A percentile compares a stretch with the other conserved stretches of the same genome.
These are phyloP conservation scores for Betta splendens DNA, from an alignment of 2,797 vertebrate genomes.

Conservation along the genomic window DNA sequence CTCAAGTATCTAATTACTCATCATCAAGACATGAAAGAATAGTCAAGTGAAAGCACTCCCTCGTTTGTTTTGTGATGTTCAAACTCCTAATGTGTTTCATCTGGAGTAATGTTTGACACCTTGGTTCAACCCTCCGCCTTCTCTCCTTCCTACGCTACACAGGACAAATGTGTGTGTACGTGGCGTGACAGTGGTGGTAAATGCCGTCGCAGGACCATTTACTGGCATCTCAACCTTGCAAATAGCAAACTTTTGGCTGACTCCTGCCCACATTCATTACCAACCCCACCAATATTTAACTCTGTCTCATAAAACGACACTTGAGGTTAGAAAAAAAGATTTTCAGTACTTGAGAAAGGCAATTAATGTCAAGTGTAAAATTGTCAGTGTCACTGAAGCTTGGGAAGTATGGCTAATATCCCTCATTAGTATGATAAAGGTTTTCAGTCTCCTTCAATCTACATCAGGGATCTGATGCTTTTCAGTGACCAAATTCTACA, in stretches of 20 bases:
- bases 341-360: conserved; percentile 72
- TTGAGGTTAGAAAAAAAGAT: conserved; percentile 65
- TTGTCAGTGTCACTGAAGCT: conserved; percentile 72
- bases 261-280: conserved; percentile 67
- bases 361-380: conserved; percentile 84
- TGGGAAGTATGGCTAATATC: conserved; percentile 74
- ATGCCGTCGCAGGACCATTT: conserved; percentile 48
- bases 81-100: conserved; percentile 52
- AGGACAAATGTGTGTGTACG: conserved; percentile 8
- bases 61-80: conserved; percentile 58
- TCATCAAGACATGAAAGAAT: conserved; percentile 51
- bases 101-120: conserved; percentile 34
- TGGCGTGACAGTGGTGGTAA: conserved; percentile 18
- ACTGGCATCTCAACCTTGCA: conserved; percentile 65
- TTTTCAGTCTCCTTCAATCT: conserved; percentile 67
- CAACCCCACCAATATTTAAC: conserved; percentile 66
- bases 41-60: conserved; percentile 60
- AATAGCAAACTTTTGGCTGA: conserved; percentile 68
- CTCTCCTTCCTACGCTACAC: conserved; percentile 13
- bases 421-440: conserved; percentile 77
- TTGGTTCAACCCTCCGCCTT: conserved; percentile 14
- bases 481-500: conserved; percentile 49
- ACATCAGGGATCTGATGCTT: conserved; percentile 57
- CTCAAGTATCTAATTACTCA: conserved; percentile 77
- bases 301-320: conserved; percentile 69